Evolutionary conservation across 1,140 invertebrate species (phyloP).

Genomic region (Pollicipes pollicipes): DNA sequence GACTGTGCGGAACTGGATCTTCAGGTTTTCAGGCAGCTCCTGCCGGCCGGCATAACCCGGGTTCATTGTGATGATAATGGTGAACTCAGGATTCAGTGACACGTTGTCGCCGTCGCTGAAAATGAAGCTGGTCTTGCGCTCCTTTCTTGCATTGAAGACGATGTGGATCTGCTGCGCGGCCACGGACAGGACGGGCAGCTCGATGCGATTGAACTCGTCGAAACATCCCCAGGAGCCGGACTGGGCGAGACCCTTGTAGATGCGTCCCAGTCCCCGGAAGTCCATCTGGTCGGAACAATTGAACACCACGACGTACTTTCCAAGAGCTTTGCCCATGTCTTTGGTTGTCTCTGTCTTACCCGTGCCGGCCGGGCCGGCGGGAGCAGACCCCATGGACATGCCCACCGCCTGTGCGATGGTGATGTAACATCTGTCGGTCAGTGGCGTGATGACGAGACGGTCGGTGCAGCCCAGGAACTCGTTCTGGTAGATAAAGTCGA

Average conservation of each 20-base stretch:
- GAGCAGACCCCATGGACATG: slow-evolving; percentile 88
- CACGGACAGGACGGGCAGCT: slow-evolving; percentile 81
- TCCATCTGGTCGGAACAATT: slow-evolving; percentile 98
- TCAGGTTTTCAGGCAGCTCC: slow-evolving; percentile 88
- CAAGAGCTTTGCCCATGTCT: slow-evolving; percentile 91
- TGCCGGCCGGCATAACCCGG: slow-evolving; percentile 91
- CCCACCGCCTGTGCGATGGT: slow-evolving; percentile 67
- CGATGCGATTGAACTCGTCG: slow-evolving; percentile 89
- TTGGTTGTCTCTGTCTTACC: slow-evolving; percentile 93
- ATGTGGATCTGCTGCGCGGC: slow-evolving; percentile 92
- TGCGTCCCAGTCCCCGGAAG: slow-evolving; percentile 71
- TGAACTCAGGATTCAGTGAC: slow-evolving; percentile 72
- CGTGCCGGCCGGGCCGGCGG: slow-evolving; percentile 83
- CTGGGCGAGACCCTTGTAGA: slow-evolving; percentile 80
- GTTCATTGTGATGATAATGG: slow-evolving; percentile 95
- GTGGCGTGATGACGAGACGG: slow-evolving; percentile 82
- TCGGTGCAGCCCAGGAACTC: slow-evolving; percentile 94
- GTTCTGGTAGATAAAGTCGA: slow-evolving; percentile 88
- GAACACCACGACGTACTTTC: slow-evolving; percentile 94
- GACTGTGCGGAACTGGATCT: slow-evolving; percentile 91
- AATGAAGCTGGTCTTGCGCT: slow-evolving; percentile 61
- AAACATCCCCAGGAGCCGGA: slow-evolving; percentile 92
- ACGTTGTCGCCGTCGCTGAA: slow-evolving; percentile 88
- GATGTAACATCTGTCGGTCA: slow-evolving; percentile 64
- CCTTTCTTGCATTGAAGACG: slow-evolving; percentile 71